Percentiles rank a stretch among this genome's conserved stretches.
Conservation (phyloP, 2,113 vertebrate genomes). For the Zosterops hypoxanthus region DNA sequence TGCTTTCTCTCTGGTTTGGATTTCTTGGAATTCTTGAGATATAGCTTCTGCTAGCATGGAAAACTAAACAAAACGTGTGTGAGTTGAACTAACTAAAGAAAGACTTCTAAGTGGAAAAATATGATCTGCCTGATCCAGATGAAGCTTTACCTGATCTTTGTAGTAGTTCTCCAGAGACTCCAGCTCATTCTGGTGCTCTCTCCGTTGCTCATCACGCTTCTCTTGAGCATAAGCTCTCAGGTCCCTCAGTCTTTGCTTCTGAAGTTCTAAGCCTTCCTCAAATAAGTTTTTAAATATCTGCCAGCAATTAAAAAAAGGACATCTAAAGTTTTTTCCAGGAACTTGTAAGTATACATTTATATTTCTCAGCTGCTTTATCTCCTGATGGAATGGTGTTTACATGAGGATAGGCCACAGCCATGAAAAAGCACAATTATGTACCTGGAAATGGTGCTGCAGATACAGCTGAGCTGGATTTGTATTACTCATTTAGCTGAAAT, state of each 20-base stretch:
- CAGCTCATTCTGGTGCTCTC: constrained; percentile 81
- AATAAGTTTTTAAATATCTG: constrained; percentile 93
- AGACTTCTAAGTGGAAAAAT: background rate
- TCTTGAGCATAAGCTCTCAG: constrained; percentile 84
- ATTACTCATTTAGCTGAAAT: background rate
- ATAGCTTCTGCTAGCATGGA: constrained; percentile 90
- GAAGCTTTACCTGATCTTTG: constrained; percentile 85
- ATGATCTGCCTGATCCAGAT: too few species aligned
- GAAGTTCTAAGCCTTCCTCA: constrained; percentile 90
- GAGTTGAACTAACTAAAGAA: background rate
- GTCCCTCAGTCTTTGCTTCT: constrained; percentile 87
- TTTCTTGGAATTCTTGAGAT: constrained; percentile 83
- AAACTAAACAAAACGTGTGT: constrained; percentile 77
- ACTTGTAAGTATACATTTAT: background rate
- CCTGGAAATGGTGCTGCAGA: background rate
- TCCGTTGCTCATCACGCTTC: constrained; percentile 82
- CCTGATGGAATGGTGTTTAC: background rate
- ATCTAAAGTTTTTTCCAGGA: background rate
- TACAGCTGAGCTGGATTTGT: background rate
- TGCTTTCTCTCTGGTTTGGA: constrained; percentile 85
- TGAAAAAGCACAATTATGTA: background rate
- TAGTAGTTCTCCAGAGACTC: constrained; percentile 96
- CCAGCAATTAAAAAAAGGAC: background rate
- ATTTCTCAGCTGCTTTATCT: background rate
- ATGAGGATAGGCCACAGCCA: background rate